Conservation (phyloP, 2,797 vertebrate genomes). For the Tiaroga cobitis region DNA sequence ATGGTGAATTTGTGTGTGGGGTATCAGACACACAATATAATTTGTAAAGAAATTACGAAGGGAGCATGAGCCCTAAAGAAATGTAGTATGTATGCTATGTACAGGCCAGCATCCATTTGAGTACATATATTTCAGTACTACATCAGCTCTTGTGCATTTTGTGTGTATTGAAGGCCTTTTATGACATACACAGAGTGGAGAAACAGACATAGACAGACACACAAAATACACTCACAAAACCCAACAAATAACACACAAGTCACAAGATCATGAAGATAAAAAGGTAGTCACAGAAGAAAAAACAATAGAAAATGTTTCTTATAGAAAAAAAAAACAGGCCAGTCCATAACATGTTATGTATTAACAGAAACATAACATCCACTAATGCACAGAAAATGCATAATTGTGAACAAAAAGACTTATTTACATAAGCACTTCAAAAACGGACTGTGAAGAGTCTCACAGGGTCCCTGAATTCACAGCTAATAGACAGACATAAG, state of each 20-base stretch:
- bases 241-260: conserved; percentile 55
- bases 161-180: conserved; percentile 9
- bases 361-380: conserved; percentile 23
- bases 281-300: conserved; percentile 60
- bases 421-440: not conserved
- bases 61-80: not conserved
- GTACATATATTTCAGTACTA: conserved; percentile 39
- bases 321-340: conserved; percentile 30
- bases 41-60: not conserved
- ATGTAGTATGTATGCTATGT: conserved; percentile 49
- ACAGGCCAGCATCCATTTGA: conserved; percentile 46
- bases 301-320: conserved; percentile 63
- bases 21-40: not conserved
- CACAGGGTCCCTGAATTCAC: conserved; percentile 55
- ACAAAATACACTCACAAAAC: conserved; percentile 44
- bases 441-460: not conserved
- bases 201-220: conserved; percentile 54
- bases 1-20: not conserved
- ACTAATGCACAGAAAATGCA: not conserved
- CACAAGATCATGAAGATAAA: conserved; percentile 40
- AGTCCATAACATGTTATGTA: conserved; percentile 20
- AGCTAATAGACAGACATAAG: conserved; percentile 65
- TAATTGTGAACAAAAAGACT: not conserved
- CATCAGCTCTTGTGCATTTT: conserved; percentile 27
- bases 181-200: conserved; percentile 22